Evolutionary conservation across 2,797 vertebrate species (phyloP), one percentile per base, ranked within the genome.

Genomic region (Hephaestus fuliginosus): DNA sequence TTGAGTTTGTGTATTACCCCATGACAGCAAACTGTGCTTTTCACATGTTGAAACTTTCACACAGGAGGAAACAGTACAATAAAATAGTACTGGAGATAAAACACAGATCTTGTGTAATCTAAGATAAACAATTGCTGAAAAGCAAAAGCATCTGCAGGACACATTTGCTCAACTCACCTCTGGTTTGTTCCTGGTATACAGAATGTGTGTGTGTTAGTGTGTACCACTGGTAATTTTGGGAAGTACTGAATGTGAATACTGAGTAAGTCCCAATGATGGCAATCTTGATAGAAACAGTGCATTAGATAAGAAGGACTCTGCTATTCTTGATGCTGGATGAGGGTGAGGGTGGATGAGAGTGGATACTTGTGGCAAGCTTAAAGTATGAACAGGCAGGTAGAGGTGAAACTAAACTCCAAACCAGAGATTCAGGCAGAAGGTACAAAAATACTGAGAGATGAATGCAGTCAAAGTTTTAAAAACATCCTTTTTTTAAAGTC

Each of bases 11-110:
- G 49, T 7, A 41, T 72, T 41, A 56, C 5, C 41, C n/a, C 11
- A 64, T 4, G 15, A 25, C 69, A 63, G 48, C 5, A 84, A 66
- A 70, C 55, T 41, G 69, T 67, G 25, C 25, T 61, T 64, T 68
- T 83, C 22, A 55, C 7, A 67, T 55, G 69, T 44, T 75, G 52
- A 81, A 71, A 36, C n/a, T 39, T 80, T 84, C 28, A 74, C n/a
- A 70, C 4, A 46, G 18, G 20, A 76, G 52, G 6, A 33, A 65
- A 51, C 25, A 25, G 25, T 17, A 58, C 20, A 70, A 57, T 30
- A 55, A 63, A 68, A 55, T 25, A 63, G 5, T n/a, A 9, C 2
- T 60, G 30, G 17, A 41, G 20, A 68, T 53, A 66, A 43, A 63
- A 76, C 30, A 72, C 2, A 74, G 22, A 75, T 67, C 11, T 56